Base-by-base conservation (phyloP, 2,888 invertebrate genomes). In the Lepidocyrtinus sp. region DNA sequence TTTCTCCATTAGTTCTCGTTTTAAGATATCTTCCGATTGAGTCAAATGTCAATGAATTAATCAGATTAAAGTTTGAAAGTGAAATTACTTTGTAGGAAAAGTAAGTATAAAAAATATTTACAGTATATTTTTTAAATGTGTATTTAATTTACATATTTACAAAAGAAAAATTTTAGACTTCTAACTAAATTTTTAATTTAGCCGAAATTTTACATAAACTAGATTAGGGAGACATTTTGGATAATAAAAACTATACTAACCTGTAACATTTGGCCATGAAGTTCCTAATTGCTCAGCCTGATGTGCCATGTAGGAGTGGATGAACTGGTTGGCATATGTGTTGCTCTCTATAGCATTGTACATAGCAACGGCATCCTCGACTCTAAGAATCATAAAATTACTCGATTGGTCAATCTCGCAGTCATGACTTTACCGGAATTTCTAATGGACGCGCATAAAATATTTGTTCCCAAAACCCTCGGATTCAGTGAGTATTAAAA, bases 301-400 rank as follows among this genome's bases (percentile, higher is more conserved):
- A 46, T 83, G 83, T 25, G 83, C 81, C 84, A 84, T 84, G 50
- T 86, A 85, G 15, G 46, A 15, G 68, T 83, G 77, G 63, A 85
- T 67, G 69, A 85, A 75, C 70, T 83, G 76, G 63, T 83, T 85
- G 17, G 77, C 46, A 71, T 84, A 84, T 19, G 72, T 61, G 64
- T 83, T 81, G 82, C 63, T 75, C 22, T 84, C 83, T 59, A 81
- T 45, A 3, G 82, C 67, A 61, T 68, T 75, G 75, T 84, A 84
- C 78, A 73, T 80, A n/a, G 84, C 80, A 68, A 84, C 76, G n/a
- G 81, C 80, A 46, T 85, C 85, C 27, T 86, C 86, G n/a, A n/a
- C n/a, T n/a, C n/a, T n/a, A n/a, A n/a, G n/a, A n/a, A n/a, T n/a
- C n/a, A n/a, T n/a, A n/a, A n/a, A n/a, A n/a, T n/a, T n/a, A n/a